Base-by-base conservation (phyloP, 1,140 invertebrate genomes). In the Amyelois transitella region DNA sequence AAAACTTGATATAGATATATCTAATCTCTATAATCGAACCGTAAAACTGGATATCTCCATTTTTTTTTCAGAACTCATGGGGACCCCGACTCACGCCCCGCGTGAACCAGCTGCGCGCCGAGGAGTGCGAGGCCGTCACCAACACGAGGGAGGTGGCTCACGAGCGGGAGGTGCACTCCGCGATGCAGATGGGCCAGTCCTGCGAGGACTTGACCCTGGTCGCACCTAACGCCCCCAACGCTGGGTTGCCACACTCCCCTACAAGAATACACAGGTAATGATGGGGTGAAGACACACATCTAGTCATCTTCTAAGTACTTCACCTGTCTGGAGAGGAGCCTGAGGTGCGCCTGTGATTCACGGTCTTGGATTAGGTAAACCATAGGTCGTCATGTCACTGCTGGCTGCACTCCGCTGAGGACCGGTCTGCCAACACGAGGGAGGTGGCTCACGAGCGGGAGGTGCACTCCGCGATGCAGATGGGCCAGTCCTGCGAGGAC, bases 381-480 rank as follows among this genome's bases (percentile, higher is more conserved):
- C n/a, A n/a, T n/a, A n/a, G n/a, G n/a, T n/a, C n/a, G n/a, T n/a
- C n/a, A n/a, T n/a, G n/a, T n/a, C n/a, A n/a, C n/a, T n/a, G n/a
- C 78, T 95, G 97, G 88, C 87, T 98, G 38, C 91, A 95, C 51
- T 93, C 95, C 63, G 96, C 97, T 89, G 96, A 97, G 88, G 95
- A 94, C 73, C 92, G 94, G 19, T 95, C 96, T 77, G 90, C 90
- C 67, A 94, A 95, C 68, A 92, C 91, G 45, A 89, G 95, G 49
- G 96, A 97, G 88, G 93, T 94, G 43, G 95, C 94, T n/a, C 95
- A 96, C 83, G 96, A 98, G 89, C 91, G 94, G 45, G 95, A 97
- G 88, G 91, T 96, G 51, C 94, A 96, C 75, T 93, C 93, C 72
- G 93, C 94, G 60, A 95, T 97, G 91, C 94, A 95, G 81, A 96